These are phyloP conservation scores for Pachypanchax playfairii DNA, from an alignment of 2,113 vertebrate genomes.

Conservation along the genomic window DNA sequence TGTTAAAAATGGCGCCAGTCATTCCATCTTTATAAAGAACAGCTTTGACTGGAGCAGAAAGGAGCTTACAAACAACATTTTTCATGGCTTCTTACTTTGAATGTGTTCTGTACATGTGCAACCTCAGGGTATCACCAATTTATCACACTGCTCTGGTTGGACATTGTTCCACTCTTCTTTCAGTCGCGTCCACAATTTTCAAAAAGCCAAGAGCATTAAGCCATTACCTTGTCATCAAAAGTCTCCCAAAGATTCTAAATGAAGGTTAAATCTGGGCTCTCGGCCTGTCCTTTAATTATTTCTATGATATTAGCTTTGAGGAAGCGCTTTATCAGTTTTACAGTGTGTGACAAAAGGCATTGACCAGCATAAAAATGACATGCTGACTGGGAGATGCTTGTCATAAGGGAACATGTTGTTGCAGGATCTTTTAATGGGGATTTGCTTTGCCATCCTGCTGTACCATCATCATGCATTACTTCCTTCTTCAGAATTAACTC, in stretches of 20 bases:
- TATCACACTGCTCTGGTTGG: background rate
- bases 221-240: background rate
- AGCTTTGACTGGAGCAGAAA: background rate
- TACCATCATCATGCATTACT: background rate
- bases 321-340: background rate
- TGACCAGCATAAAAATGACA: background rate
- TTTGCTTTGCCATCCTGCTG: background rate
- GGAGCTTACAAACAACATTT: background rate
- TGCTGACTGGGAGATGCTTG: background rate
- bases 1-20: background rate
- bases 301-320: background rate
- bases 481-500: background rate
- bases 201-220: background rate
- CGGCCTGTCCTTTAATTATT: background rate
- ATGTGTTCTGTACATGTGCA: background rate
- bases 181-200: background rate
- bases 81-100: background rate
- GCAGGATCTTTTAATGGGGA: background rate
- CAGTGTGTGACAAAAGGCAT: background rate
- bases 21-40: background rate
- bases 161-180: background rate
- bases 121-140: background rate
- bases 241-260: background rate
- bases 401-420: background rate
- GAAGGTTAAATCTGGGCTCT: background rate